Evolutionary conservation across 2,113 vertebrate species (phyloP).

Genomic region (Ardeotis arabs): DNA sequence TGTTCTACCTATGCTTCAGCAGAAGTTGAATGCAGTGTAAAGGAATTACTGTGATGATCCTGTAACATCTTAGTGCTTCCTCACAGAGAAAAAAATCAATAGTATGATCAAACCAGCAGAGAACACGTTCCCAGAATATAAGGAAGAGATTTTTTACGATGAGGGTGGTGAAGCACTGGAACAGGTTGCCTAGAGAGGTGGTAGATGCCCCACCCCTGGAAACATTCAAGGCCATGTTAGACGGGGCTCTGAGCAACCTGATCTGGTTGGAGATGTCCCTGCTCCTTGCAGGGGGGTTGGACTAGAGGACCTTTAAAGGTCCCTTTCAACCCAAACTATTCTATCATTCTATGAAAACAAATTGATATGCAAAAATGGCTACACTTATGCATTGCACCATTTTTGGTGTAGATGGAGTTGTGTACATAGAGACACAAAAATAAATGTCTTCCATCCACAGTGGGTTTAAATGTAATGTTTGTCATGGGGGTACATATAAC

Average conservation of each 20-base stretch:
- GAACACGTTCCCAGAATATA: background rate
- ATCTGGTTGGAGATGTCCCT: background rate
- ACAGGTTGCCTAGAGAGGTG: background rate
- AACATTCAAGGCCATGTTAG: background rate
- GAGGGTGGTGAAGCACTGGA: background rate
- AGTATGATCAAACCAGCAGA: background rate
- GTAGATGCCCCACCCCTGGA: background rate
- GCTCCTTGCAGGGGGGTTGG: background rate
- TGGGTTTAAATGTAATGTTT: background rate
- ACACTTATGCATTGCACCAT: background rate
- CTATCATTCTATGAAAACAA: background rate
- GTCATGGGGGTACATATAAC: background rate
- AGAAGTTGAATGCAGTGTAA: background rate
- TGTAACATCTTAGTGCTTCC: background rate
- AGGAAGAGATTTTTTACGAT: background rate
- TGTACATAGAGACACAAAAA: background rate
- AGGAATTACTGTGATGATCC: background rate
- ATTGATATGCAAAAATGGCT: background rate
- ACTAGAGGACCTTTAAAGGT: background rate
- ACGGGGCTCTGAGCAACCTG: background rate
- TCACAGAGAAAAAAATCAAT: background rate
- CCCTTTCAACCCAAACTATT: background rate
- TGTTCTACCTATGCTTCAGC: background rate
- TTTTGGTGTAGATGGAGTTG: background rate
- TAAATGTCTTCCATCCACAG: accelerated